phyloP scores from a whole-genome alignment of 2,113 vertebrate genomes.

The Ailuropoda melanoleuca region DNA sequence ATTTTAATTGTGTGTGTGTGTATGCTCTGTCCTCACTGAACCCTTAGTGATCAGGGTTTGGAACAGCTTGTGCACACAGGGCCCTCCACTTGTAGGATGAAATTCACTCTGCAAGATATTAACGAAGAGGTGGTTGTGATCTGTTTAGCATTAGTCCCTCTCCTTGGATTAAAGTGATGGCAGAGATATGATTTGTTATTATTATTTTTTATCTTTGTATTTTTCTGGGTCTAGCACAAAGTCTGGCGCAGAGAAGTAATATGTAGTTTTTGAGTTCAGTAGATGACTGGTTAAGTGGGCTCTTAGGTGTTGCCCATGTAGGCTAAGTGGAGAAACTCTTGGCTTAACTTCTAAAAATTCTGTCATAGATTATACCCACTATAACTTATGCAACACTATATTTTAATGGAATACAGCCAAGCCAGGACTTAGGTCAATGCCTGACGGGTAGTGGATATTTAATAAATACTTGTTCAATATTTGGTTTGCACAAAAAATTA shows the following conservation, averaged over 20 bases:
- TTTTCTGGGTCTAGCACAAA: neutral
- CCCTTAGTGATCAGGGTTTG: neutral
- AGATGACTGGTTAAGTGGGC: neutral
- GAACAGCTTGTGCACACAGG: neutral
- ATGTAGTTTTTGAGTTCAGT: neutral
- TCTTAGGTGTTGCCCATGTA: neutral
- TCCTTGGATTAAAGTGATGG: neutral
- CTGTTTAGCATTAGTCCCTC: neutral
- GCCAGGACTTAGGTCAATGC: neutral
- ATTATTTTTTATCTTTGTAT: neutral
- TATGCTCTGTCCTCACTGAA: neutral
- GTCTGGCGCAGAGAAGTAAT: neutral
- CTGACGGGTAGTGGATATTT: neutral
- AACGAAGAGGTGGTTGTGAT: neutral
- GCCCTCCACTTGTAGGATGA: neutral
- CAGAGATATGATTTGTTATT: neutral
- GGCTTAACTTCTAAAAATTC: constrained; percentile 14
- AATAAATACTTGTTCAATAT: neutral
- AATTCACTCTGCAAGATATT: neutral
- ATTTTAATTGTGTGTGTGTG: neutral
- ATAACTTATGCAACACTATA: neutral
- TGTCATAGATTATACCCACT: neutral
- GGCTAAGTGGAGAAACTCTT: neutral
- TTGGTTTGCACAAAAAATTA: neutral
- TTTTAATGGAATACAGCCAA: neutral